Evolutionary conservation across 2,797 vertebrate species (phyloP).

Genomic region (Ceryle rudis): DNA sequence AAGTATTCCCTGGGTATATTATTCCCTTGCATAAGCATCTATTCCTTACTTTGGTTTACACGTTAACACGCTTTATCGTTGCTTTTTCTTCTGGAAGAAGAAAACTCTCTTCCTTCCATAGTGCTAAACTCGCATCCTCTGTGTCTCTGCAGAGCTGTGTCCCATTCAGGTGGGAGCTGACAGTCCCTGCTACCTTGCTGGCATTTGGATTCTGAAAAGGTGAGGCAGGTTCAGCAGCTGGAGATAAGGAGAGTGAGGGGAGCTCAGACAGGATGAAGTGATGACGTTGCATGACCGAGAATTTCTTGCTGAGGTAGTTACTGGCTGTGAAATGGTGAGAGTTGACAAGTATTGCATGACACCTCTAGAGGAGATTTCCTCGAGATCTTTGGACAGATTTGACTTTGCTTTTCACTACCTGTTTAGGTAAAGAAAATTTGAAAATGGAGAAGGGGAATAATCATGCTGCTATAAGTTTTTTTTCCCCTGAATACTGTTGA

Average conservation of each 20-base stretch:
- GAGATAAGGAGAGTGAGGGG: slow-evolving; percentile 8
- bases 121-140: neutral
- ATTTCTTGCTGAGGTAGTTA: slow-evolving; percentile 8
- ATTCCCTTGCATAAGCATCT: neutral
- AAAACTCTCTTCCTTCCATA: neutral
- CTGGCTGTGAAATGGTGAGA: neutral
- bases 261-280: slow-evolving; percentile 27
- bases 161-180: neutral
- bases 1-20: neutral
- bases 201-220: slow-evolving; percentile 30
- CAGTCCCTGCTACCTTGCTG: neutral
- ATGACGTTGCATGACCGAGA: slow-evolving; percentile 8
- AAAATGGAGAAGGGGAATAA: neutral
- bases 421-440: neutral
- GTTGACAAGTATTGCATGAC: neutral
- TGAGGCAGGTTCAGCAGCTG: slow-evolving; percentile 13
- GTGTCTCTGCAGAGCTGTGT: neutral
- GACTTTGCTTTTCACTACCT: neutral
- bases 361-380: neutral
- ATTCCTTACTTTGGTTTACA: neutral
- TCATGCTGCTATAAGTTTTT: neutral
- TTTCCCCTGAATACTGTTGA: neutral
- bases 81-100: neutral
- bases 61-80: neutral
- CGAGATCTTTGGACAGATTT: neutral